Percentiles rank a stretch among this genome's conserved stretches.
Conservation (phyloP, 2,797 vertebrate species). For the Gambelia wislizenii region DNA sequence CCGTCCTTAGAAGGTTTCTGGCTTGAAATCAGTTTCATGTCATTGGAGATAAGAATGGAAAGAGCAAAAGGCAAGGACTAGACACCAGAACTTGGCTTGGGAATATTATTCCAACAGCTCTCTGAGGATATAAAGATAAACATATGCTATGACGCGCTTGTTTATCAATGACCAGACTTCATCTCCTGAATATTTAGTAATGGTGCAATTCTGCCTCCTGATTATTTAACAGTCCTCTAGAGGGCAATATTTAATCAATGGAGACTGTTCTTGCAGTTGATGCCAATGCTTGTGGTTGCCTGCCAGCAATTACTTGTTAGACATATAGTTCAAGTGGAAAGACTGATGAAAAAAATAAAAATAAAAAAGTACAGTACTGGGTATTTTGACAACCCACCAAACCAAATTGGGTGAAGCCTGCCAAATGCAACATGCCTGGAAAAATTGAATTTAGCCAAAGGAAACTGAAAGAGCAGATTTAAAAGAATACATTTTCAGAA, state of each 20-base stretch:
- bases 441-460: slow-evolving; percentile 56
- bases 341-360: background rate
- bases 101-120: background rate
- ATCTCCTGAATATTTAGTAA: background rate
- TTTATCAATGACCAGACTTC: background rate
- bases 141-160: background rate
- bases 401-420: slow-evolving; percentile 28
- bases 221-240: slow-evolving; percentile 50
- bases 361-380: background rate
- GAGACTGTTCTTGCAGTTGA: background rate
- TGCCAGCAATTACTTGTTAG: background rate
- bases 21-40: background rate
- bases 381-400: slow-evolving; percentile 50
- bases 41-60: background rate
- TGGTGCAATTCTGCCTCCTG: fast-evolving
- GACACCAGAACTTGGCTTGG: background rate
- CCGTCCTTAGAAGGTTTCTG: background rate
- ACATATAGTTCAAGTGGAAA: background rate
- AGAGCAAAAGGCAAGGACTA: background rate
- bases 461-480: slow-evolving; percentile 51
- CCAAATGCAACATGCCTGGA: slow-evolving; percentile 33
- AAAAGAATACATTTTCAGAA: slow-evolving; percentile 47
- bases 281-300: background rate
- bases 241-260: slow-evolving; percentile 65
- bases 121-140: slow-evolving; percentile 12